Evolutionary conservation across 1,140 invertebrate genomes (phyloP), one percentile per base, ranked within the genome.

Genomic region (Drosophila chauvacae): DNA sequence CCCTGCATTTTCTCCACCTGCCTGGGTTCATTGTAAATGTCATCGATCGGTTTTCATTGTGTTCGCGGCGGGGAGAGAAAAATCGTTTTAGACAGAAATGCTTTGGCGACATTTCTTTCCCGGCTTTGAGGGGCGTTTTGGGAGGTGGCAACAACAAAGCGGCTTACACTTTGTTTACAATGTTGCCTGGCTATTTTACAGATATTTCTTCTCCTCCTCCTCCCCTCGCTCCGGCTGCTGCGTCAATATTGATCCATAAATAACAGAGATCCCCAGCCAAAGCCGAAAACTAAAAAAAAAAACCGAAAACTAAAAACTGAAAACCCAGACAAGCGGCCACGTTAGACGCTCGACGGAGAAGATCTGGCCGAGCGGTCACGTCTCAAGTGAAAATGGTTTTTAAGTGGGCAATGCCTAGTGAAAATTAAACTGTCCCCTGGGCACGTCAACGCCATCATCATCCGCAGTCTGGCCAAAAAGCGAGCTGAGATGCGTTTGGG

Each of bases 241-340:
- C 79, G 85, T 90, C 86, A 90, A 90, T 90, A 90, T 90, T 90
- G 85, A 90, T 85, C 74, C 88, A 90, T 90, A 90, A 90, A 90
- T 85, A 90, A 90, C 86, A 84, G 70, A 90, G 70, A 71, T 65
- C 78, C 39, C 63, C 61, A 55, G 37, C 30, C 35, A 56, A 37
- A 28, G 7, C 56, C 56, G 45, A 82, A 63, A 63, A 50, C 56
- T 33, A 18, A 57, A 35, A 33, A 23, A 23, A 23, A 80, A 42
- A 57, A 42, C 61, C 45, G 57, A 42, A 57, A 77, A 50, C 57
- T 50, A 13, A 51, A 70, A 66, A 69, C 69, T 37, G 18, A 39
- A 56, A 65, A 47, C n/a, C 55, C 48, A 63, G 64, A 51, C 55
- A 62, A 76, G 66, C 66, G 64, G 60, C 63, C 76, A 69, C 66